Conservation (phyloP, 2,113 vertebrate genomes). For the Oryzias woworae region DNA sequence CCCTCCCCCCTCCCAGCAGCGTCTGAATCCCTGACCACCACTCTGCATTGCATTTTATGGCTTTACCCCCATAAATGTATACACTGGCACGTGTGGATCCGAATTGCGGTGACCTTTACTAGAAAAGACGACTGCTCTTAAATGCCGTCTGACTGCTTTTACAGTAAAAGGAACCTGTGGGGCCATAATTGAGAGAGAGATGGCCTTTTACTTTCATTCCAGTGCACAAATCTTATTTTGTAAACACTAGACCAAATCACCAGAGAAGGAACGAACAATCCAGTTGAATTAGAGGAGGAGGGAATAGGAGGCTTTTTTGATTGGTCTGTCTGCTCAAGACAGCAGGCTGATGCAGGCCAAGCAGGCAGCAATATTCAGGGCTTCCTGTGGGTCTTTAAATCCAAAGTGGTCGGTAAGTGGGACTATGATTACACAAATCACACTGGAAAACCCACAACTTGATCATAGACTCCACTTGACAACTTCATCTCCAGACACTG, state of each 20-base stretch:
- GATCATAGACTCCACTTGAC: slow-evolving; percentile 37
- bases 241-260: slow-evolving; percentile 60
- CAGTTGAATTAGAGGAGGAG: slow-evolving; percentile 59
- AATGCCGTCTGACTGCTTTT: slow-evolving; percentile 33
- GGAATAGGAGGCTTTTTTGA: slow-evolving; percentile 70
- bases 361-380: slow-evolving; percentile 30
- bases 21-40: slow-evolving; percentile 66
- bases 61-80: slow-evolving; percentile 39
- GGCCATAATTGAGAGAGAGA: slow-evolving; percentile 28
- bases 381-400: slow-evolving; percentile 35
- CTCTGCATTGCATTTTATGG: slow-evolving; percentile 26
- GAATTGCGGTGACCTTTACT: slow-evolving; percentile 40
- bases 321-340: slow-evolving; percentile 53
- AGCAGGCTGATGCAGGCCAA: slow-evolving; percentile 33
- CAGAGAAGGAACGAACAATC: slow-evolving; percentile 46
- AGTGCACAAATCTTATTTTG: slow-evolving; percentile 63
- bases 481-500: slow-evolving; percentile 48
- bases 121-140: slow-evolving; percentile 39
- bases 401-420: slow-evolving; percentile 53
- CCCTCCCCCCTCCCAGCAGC: slow-evolving; percentile 4
- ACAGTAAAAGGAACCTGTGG: slow-evolving; percentile 24
- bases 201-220: slow-evolving; percentile 50
- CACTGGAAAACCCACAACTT: slow-evolving; percentile 45
- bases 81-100: slow-evolving; percentile 36
- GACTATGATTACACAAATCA: slow-evolving; percentile 50